Conservation (phyloP, 2,888 invertebrate species). For the Mythimna impura region DNA sequence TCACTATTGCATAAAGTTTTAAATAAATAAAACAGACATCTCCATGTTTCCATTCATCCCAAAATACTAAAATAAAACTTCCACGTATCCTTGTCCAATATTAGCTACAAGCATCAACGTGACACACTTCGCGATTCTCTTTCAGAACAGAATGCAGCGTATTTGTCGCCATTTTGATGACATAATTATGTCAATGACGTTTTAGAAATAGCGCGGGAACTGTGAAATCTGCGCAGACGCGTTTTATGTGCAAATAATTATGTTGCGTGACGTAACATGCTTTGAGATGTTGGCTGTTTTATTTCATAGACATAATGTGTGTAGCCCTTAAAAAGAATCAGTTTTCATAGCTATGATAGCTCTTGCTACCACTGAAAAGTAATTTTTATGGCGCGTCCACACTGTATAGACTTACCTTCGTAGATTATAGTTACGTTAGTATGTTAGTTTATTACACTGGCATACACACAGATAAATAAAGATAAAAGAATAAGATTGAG, state of each 20-base stretch:
- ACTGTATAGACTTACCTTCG: too few relatives aligned
- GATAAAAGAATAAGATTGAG: too few relatives aligned
- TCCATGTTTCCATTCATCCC: constrained; percentile 1
- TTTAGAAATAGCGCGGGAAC: constrained; percentile 56
- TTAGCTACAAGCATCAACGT: constrained; percentile 23
- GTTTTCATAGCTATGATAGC: too few relatives aligned
- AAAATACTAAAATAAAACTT: constrained; percentile 19
- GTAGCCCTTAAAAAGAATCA: not conserved
- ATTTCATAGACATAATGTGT: not conserved
- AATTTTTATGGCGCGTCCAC: too few relatives aligned
- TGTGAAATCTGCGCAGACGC: constrained; percentile 31
- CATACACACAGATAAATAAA: too few relatives aligned
- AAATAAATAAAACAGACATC: not conserved
- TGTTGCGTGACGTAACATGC: not conserved
- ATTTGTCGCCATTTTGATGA: constrained; percentile 52
- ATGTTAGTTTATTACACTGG: too few relatives aligned
- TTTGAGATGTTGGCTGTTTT: not conserved
- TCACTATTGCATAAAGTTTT: too few relatives aligned
- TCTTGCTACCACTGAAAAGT: too few relatives aligned
- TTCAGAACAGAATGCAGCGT: constrained; percentile 44
- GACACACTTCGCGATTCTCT: constrained; percentile 53
- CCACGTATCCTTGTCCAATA: constrained; percentile 22
- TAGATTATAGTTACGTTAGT: too few relatives aligned
- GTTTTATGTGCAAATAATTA: constrained; percentile 19
- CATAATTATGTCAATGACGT: constrained; percentile 67